phyloP scores from a whole-genome alignment of 2,888 invertebrate species.

The Tipula vernalis region DNA sequence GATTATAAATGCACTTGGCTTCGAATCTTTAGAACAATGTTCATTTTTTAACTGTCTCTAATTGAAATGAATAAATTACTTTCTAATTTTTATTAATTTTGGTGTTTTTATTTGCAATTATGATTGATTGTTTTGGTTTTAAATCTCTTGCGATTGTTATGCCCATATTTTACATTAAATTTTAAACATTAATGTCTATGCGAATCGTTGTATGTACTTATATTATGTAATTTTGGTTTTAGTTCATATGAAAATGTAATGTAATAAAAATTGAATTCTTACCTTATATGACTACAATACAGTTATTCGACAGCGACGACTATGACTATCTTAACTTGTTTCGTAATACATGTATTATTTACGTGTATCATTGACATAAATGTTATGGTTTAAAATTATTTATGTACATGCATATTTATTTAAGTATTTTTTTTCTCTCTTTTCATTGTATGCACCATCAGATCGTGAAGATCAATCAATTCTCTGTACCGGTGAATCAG shows the following conservation, averaged over 20 bases:
- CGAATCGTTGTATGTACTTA: neutral
- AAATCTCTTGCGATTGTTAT: neutral
- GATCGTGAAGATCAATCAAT: constrained; percentile 99
- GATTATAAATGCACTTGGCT: neutral
- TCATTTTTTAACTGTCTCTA: neutral
- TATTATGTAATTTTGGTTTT: neutral
- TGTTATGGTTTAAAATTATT: neutral
- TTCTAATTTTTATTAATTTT: neutral
- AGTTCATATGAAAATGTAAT: neutral
- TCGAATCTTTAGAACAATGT: neutral
- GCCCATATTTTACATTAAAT: neutral
- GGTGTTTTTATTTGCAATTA: neutral
- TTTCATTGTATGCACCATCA: constrained; percentile 30
- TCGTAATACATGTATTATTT: neutral
- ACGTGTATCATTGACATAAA: neutral
- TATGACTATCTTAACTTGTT: neutral
- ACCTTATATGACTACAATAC: neutral
- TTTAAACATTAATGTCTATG: neutral
- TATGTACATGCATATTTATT: neutral
- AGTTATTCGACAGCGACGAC: neutral
- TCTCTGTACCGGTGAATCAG: constrained; percentile 99
- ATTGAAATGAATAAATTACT: neutral
- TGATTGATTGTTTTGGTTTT: neutral
- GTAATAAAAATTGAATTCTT: neutral
- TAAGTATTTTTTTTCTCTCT: neutral